Evolutionary conservation across 2,888 invertebrate genomes (phyloP).

Genomic region (Drosophila recens): DNA sequence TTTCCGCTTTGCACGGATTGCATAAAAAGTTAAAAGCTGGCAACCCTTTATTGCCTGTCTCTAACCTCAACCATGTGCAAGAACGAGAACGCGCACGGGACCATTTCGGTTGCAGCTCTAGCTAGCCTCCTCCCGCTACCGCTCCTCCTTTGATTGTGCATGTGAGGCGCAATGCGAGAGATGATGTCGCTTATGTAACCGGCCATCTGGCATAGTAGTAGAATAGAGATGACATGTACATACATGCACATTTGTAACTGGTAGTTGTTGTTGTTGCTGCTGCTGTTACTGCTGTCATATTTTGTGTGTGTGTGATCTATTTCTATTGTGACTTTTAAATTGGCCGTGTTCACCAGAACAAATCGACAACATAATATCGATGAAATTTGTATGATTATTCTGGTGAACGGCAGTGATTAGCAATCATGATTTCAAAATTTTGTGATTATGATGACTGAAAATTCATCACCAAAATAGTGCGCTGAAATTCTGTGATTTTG

Average conservation of each 20-base stretch:
- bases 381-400: no score
- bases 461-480: no score
- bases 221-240: not conserved
- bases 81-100: slow-evolving; percentile 23
- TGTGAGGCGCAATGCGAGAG: slow-evolving; percentile 19
- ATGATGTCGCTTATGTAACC: slow-evolving; percentile 64
- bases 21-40: slow-evolving; percentile 59
- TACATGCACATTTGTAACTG: slow-evolving; percentile 10
- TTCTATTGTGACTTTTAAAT: not conserved
- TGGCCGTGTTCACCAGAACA: no score
- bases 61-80: slow-evolving; percentile 66
- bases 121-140: slow-evolving; percentile 1
- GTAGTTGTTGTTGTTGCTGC: slow-evolving; percentile 31
- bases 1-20: slow-evolving; percentile 41
- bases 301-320: slow-evolving; percentile 11
- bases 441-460: no score
- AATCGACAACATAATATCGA: no score
- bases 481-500: no score
- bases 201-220: slow-evolving; percentile 35
- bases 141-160: slow-evolving; percentile 20
- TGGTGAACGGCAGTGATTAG: no score
- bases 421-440: no score
- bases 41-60: slow-evolving; percentile 42
- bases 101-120: slow-evolving; percentile 30
- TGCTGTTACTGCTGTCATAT: not conserved